Percentiles rank a stretch among this genome's conserved stretches.
Evolutionary conservation across 2,888 invertebrate species (phyloP).

Genomic region (Pocota personata): DNA sequence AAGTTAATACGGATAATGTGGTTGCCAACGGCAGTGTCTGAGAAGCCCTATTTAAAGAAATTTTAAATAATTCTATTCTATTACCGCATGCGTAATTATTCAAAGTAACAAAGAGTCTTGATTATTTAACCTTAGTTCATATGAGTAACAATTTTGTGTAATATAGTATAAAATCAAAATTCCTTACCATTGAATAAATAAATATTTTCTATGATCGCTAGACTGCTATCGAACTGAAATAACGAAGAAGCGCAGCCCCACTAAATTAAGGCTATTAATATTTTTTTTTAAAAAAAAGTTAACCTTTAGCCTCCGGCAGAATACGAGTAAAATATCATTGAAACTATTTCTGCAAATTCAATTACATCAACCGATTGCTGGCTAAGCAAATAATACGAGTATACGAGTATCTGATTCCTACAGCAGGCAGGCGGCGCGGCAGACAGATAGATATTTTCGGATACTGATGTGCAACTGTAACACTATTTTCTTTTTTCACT

Average conservation of each 20-base stretch:
- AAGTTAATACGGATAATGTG: constrained; percentile 49
- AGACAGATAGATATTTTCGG: constrained; percentile 62
- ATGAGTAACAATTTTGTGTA: neutral
- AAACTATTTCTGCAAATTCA: constrained; percentile 72
- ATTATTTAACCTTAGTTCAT: constrained; percentile 20
- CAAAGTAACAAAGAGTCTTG: constrained; percentile 14
- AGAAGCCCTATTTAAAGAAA: constrained; percentile 52
- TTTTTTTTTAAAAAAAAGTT: constrained; percentile 44
- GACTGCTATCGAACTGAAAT: constrained; percentile 37
- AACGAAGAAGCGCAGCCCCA: constrained; percentile 17
- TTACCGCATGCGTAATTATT: constrained; percentile 4
- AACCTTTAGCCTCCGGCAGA: constrained; percentile 68
- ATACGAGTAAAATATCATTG: constrained; percentile 70
- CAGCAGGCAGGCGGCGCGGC: constrained; percentile 21
- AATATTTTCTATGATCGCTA: constrained; percentile 34
- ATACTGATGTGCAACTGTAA: constrained; percentile 72
- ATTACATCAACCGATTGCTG: constrained; percentile 71
- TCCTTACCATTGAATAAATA: constrained; percentile 64
- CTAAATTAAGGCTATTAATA: constrained; percentile 66
- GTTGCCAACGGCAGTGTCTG: constrained; percentile 17
- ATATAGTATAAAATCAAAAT: constrained; percentile 26
- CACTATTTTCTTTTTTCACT: constrained; percentile 71
- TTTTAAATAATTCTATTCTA: constrained; percentile 43
- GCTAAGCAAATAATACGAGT: constrained; percentile 67
- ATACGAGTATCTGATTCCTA: constrained; percentile 63